These are phyloP conservation scores for Malurus splendens DNA, from an alignment of 2,797 vertebrate genomes.

Conservation along the genomic window DNA sequence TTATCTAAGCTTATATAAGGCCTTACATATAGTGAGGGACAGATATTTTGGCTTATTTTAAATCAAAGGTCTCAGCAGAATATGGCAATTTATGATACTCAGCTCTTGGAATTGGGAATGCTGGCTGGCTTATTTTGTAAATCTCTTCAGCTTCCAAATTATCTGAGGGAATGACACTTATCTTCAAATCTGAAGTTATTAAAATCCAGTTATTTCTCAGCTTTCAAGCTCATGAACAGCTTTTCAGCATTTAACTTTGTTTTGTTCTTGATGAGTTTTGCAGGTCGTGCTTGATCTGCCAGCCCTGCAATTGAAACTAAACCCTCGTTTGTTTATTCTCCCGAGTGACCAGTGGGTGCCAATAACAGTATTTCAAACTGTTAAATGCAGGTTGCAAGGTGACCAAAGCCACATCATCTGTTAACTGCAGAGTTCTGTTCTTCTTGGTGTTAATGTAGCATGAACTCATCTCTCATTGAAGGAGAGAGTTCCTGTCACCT, in stretches of 20 bases:
- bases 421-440: not conserved
- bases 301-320: not conserved
- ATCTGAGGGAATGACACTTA: not conserved
- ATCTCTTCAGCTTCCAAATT: not conserved
- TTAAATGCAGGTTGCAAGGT: not conserved
- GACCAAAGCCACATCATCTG: not conserved
- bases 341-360: not conserved
- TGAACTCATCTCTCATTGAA: not conserved
- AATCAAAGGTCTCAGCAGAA: not conserved
- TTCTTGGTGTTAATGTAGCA: not conserved
- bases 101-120: not conserved
- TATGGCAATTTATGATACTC: not conserved
- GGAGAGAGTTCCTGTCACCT: not conserved
- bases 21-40: not conserved
- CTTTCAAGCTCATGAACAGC: not conserved
- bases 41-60: not conserved
- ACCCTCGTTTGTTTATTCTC: constrained; percentile 3
- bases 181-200: not conserved
- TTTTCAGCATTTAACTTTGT: not conserved
- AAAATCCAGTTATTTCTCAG: not conserved
- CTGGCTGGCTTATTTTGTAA: not conserved
- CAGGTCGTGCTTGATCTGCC: not conserved
- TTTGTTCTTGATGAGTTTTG: constrained; percentile 2
- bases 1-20: not conserved
- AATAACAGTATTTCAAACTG: constrained; percentile 5